Base-by-base conservation (phyloP, 2,113 vertebrate species). In the Pitta sordida region DNA sequence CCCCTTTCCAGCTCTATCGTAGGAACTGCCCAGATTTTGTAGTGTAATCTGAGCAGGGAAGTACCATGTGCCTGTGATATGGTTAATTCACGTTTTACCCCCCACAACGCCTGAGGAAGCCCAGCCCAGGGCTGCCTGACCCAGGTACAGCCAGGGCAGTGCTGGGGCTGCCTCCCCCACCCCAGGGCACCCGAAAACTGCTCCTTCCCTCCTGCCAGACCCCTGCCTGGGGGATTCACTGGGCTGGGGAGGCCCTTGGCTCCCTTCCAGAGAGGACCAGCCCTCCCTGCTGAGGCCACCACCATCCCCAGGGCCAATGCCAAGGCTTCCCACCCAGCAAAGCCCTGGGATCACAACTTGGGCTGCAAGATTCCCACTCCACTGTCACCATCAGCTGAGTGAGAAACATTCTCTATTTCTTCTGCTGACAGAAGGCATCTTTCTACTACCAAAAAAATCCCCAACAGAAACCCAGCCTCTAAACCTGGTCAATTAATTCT, bases 21-120 rank as follows among this genome's bases (percentile, higher is more conserved):
- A 95, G 93, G 96, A 96, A 96, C 94, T 96, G 97, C 95, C 96
- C 93, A 95, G 94, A 97, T 96, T 96, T 91, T 95, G 91, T 74
- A 91, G 93, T 97, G 97, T 97, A 97, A 97, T 96, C 93, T 89
- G 97, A 97, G 96, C 91, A 97, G 96, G 91, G 93, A 94, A 97
- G 93, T 92, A 94, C 95, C 96, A 85, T 95, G 95, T 88, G 97
- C 95, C 93, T 94, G 88, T 91, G 95, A 96, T 95, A 96, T 59
- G 74, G 94, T 94, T 95, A 97, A 97, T 96, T 93, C 94, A 79
- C 80, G 81, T 91, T 90, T 91, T 88, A 91, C 94, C 87, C 88
- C 92, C 68, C 88, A 58, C 86, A 59, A 92, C 6, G 94, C 88
- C 83, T 79, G 59, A 93, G 86, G 91, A 96, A 94, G 92, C 78